A percentile compares a stretch with the other conserved stretches of the same genome.
phyloP scores from a whole-genome alignment of 2,797 vertebrate genomes.

The Amblyraja radiata region DNA sequence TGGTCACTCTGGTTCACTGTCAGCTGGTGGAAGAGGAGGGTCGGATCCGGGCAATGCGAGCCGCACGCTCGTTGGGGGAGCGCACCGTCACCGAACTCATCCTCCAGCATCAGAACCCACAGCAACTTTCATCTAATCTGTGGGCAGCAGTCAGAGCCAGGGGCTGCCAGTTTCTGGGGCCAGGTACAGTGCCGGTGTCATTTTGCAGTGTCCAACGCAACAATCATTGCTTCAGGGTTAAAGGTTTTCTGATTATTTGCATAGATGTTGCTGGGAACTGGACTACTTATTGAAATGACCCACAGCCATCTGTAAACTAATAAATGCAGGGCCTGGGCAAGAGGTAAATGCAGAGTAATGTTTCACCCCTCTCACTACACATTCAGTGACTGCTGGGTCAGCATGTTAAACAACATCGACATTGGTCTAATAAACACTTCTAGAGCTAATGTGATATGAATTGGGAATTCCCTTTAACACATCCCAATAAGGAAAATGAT shows the following conservation, averaged over 20 bases:
- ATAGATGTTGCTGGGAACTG: background rate
- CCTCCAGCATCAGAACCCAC: slow-evolving; percentile 95
- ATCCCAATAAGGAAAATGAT: background rate
- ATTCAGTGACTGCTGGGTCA: background rate
- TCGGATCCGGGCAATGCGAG: slow-evolving; percentile 91
- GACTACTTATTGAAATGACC: background rate
- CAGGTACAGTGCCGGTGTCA: slow-evolving; percentile 62
- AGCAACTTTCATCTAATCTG: slow-evolving; percentile 95
- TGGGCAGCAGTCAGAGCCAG: slow-evolving; percentile 96
- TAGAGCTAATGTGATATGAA: background rate
- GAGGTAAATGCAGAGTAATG: background rate
- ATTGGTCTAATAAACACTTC: background rate
- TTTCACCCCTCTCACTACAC: background rate
- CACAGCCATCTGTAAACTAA: background rate
- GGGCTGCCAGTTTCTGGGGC: slow-evolving; percentile 95
- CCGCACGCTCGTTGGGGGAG: slow-evolving; percentile 90
- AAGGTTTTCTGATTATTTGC: background rate
- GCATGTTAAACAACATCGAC: background rate
- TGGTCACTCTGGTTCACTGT: slow-evolving; percentile 91
- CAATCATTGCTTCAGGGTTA: no score
- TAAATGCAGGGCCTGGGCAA: background rate
- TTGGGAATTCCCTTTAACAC: background rate
- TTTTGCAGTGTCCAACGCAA: background rate
- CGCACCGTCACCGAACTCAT: slow-evolving; percentile 96
- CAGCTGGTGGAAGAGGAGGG: slow-evolving; percentile 98